Conservation (phyloP, 2,888 invertebrate species). For the Oligia latruncula region DNA sequence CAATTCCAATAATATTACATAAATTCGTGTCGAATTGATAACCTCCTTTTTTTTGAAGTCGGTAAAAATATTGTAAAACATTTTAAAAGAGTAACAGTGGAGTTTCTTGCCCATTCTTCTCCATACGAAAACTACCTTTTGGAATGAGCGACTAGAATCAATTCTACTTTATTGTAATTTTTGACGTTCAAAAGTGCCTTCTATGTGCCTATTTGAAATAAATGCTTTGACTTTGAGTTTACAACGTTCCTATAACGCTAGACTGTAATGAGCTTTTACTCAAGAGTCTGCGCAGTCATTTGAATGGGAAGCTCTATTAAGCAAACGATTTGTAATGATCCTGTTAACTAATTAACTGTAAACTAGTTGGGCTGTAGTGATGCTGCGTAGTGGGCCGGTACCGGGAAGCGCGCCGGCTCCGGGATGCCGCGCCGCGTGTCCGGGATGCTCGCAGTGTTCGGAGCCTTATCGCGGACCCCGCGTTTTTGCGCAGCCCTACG, state of each 20-base stretch:
- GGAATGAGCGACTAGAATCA: no score
- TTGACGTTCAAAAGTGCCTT: no score
- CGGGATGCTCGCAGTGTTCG: conserved; percentile 50
- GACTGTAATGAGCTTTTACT: background rate
- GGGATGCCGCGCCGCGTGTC: conserved; percentile 60
- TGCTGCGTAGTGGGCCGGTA: conserved; percentile 42
- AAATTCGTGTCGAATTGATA: no score
- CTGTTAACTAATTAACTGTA: conserved; percentile 30
- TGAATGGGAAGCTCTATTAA: background rate
- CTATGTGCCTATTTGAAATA: no score
- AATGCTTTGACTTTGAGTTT: background rate
- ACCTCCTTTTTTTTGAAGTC: no score
- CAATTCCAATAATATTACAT: no score
- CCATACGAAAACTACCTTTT: no score
- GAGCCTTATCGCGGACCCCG: conserved; percentile 38
- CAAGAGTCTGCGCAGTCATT: background rate
- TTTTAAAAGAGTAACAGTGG: no score
- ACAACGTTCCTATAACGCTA: background rate
- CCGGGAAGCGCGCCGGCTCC: conserved; percentile 54
- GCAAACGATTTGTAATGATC: background rate
- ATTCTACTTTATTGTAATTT: no score
- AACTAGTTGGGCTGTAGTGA: conserved; percentile 25
- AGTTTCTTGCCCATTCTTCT: no score
- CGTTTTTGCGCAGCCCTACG: conserved; percentile 59
- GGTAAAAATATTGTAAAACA: no score